phyloP scores from a whole-genome alignment of 35 echinoderm and acorn worm species.

The Hemicentrotus pulcherrimus region DNA sequence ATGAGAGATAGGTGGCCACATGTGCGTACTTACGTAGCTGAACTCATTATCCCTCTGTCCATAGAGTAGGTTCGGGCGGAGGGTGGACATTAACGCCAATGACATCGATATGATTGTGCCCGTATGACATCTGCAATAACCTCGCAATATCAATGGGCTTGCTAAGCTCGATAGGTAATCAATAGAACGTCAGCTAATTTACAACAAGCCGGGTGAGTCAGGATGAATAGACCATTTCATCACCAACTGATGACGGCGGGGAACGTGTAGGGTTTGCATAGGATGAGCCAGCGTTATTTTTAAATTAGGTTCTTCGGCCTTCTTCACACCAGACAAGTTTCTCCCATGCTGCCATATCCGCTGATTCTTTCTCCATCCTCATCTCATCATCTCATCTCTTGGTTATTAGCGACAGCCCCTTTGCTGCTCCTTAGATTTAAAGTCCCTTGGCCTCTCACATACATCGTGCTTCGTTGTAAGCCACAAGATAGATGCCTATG shows the following conservation, averaged over 20 bases:
- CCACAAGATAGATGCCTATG: neutral
- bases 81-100: neutral
- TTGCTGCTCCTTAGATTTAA: neutral
- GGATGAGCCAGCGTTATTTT: neutral
- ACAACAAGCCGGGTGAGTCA: conserved; percentile 12
- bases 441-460: neutral
- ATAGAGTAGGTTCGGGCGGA: neutral
- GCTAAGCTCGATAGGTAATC: conserved; percentile 12
- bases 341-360: neutral
- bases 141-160: neutral
- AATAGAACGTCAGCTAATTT: conserved; percentile 38
- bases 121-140: conserved; percentile 17
- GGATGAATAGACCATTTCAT: neutral
- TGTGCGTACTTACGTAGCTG: neutral
- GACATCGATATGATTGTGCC: conserved; percentile 23
- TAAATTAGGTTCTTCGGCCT: neutral
- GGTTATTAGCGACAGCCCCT: neutral
- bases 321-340: neutral
- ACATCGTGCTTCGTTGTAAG: neutral
- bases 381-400: neutral
- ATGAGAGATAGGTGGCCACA: neutral
- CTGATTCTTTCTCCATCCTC: neutral
- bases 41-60: neutral
- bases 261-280: neutral
- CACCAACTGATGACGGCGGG: neutral